These are phyloP conservation scores for Calcarius ornatus DNA, from an alignment of 2,113 vertebrate genomes.

Conservation along the genomic window DNA sequence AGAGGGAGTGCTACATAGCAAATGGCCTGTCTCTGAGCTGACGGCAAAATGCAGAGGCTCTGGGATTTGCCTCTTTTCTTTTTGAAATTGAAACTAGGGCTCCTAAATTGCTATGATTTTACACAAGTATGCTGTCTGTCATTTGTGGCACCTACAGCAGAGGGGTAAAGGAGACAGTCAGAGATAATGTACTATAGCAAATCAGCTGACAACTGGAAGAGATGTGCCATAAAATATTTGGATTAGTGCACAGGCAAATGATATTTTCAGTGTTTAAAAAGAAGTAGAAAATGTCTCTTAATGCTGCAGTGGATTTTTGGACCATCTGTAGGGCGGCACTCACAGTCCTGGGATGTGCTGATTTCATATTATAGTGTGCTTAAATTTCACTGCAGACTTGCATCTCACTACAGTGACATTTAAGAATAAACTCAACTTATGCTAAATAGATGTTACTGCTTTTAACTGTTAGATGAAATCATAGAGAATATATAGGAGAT, in stretches of 20 bases:
- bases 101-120: background rate
- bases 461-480: background rate
- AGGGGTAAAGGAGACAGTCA: background rate
- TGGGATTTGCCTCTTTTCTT: background rate
- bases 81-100: background rate
- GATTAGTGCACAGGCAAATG: accelerated
- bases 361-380: background rate
- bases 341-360: background rate
- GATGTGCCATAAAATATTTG: background rate
- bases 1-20: background rate
- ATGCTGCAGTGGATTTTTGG: background rate
- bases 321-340: background rate
- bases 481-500: background rate
- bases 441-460: background rate
- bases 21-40: background rate
- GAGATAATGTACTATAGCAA: background rate
- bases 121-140: background rate
- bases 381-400: background rate
- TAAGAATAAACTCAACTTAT: background rate
- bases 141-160: background rate
- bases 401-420: background rate
- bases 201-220: background rate
- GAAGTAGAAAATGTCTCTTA: background rate
- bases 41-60: background rate
- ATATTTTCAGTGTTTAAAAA: background rate